Evolutionary conservation across 23 tunicate species (phyloP), one percentile per base, ranked within the genome.

Genomic region (Aplidium turbinatum): DNA sequence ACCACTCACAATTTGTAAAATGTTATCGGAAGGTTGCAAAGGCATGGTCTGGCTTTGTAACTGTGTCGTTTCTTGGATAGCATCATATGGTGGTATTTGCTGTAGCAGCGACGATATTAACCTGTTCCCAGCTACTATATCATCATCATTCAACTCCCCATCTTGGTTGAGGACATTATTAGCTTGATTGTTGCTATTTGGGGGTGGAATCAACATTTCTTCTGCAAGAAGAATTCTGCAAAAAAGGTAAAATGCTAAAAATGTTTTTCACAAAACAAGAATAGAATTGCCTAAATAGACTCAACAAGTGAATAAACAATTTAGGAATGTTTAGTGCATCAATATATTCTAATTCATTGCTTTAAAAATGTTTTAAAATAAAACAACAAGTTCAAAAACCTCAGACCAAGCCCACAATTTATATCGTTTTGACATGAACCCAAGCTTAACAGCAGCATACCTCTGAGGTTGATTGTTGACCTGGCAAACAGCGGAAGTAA

Each of bases 31-130:
- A 9, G 11, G 50, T 42, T 42, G 50, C 16, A 42, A 16, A 42
- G 50, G 50, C 11, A 42, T 42, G 13, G 16, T 42, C 50, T 42
- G 50, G 16, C 16, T 11, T 16, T 42, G 50, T 42, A 9, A 11
- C 16, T 66, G 72, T 66, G 50, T 16, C 11, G 16, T 42, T 16
- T 47, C 19, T 23, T 47, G 76, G 5, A 23, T 70, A 35, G 69
- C 39, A n/a, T 78, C 73, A 52, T 50, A 80, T 4, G 87, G 87
- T 11, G 87, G 87, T 19, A 81, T 81, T 50, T 81, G 87, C 27
- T 81, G 79, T 1, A 81, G 87, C 2, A 81, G 30, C 16, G 87
- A 81, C 1, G 79, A 52, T 33, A 72, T 72, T 26, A 81, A 45
- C 0, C 87, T 79, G 24, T 66, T 78, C 26, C 66, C 75, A 16